A percentile compares a stretch with the other conserved stretches of the same genome.
These are phyloP conservation scores for Galaxea fascicularis DNA, from an alignment of 92 coral and sea anemone species.

Conservation along the genomic window DNA sequence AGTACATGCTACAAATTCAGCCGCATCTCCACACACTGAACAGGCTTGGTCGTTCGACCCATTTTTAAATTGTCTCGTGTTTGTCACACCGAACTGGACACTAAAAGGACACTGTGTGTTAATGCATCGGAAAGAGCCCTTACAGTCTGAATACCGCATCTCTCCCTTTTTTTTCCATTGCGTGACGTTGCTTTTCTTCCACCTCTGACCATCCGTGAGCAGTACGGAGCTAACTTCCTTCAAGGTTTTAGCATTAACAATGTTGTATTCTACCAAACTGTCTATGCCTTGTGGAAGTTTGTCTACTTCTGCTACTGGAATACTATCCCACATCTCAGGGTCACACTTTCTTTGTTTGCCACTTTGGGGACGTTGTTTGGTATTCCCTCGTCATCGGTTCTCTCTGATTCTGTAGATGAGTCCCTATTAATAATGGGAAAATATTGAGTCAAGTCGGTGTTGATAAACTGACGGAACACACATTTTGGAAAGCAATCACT, in stretches of 20 bases:
- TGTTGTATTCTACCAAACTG: slow-evolving; percentile 37
- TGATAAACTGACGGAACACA: slow-evolving; percentile 4
- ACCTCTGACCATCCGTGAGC: slow-evolving; percentile 70
- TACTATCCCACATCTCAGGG: slow-evolving; percentile 60
- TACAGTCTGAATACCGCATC: slow-evolving; percentile 69
- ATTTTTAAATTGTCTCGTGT: slow-evolving; percentile 59
- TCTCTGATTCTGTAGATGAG: slow-evolving; percentile 37
- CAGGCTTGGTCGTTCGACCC: slow-evolving; percentile 34
- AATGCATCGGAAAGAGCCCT: slow-evolving; percentile 66
- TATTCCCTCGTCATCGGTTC: slow-evolving; percentile 34
- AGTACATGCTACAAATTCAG: slow-evolving; percentile 49
- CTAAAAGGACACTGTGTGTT: slow-evolving; percentile 60
- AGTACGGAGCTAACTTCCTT: slow-evolving; percentile 32
- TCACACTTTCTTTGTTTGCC: slow-evolving; percentile 54
- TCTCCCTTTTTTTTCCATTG: slow-evolving; percentile 55
- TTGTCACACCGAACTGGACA: slow-evolving; percentile 69
- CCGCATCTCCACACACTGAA: slow-evolving; percentile 47
- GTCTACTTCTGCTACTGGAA: slow-evolving; percentile 40
- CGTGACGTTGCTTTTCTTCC: slow-evolving; percentile 68
- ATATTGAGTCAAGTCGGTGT: slow-evolving; percentile 22
- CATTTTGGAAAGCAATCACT: slow-evolving; percentile 22
- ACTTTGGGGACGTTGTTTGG: slow-evolving; percentile 26
- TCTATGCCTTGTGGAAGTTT: slow-evolving; percentile 63
- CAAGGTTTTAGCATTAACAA: slow-evolving; percentile 42
- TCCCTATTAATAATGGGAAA: slow-evolving; percentile 32